These are phyloP conservation scores for Galeopterus variegatus DNA, from an alignment of 2,113 vertebrate species.

Conservation along the genomic window DNA sequence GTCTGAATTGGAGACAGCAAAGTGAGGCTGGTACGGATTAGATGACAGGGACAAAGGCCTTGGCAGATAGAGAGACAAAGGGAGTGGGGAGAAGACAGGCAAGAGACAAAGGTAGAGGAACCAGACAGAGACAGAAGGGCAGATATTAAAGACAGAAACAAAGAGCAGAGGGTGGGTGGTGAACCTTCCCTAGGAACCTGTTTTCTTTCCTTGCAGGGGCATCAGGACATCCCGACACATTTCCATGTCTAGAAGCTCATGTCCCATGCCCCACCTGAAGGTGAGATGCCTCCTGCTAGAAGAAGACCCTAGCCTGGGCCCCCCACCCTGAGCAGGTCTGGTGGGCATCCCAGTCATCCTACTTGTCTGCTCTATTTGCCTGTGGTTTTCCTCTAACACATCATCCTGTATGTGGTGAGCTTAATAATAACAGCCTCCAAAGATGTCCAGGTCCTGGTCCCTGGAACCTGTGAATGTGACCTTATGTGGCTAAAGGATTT, in stretches of 20 bases:
- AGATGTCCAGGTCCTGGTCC: neutral
- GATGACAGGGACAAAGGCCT: neutral
- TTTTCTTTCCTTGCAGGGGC: accelerated
- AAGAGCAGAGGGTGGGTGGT: neutral
- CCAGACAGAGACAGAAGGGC: neutral
- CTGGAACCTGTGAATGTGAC: neutral
- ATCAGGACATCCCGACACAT: neutral
- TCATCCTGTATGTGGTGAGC: neutral
- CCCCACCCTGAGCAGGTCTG: accelerated
- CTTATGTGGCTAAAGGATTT: neutral
- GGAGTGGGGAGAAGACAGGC: neutral
- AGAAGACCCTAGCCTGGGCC: neutral
- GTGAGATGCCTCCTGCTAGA: neutral
- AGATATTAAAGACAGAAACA: neutral
- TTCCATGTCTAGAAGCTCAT: neutral
- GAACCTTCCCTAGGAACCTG: neutral
- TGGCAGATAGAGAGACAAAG: neutral
- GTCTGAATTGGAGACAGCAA: neutral
- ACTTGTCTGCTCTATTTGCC: neutral
- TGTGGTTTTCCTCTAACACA: neutral
- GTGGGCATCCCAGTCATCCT: neutral
- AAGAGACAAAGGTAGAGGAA: neutral
- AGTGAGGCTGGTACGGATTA: neutral
- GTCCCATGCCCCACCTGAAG: neutral
- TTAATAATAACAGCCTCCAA: neutral